Conservation (phyloP, 2,888 invertebrate genomes). For the Amiota communis region DNA sequence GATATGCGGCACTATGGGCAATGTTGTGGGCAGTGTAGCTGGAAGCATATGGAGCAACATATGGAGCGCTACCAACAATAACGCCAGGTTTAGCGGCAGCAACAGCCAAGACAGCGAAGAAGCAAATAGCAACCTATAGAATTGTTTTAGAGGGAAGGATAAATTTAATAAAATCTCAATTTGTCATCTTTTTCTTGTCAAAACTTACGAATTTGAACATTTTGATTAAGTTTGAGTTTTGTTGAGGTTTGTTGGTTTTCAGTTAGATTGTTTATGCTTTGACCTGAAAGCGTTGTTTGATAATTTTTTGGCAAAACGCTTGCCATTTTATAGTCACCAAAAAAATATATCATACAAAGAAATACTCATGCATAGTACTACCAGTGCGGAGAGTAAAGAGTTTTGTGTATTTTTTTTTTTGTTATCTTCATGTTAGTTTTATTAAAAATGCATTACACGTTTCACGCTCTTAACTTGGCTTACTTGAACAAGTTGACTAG, state of each 20-base stretch:
- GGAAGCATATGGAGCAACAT: slow-evolving; percentile 68
- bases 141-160: background rate
- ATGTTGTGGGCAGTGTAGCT: slow-evolving; percentile 60
- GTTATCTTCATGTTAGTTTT: slow-evolving; percentile 23
- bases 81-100: slow-evolving; percentile 60
- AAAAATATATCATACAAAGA: background rate
- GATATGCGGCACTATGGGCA: slow-evolving; percentile 65
- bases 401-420: slow-evolving; percentile 7
- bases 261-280: slow-evolving; percentile 47
- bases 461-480: slow-evolving; percentile 23
- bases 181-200: background rate
- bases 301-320: slow-evolving; percentile 33
- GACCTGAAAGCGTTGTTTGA: slow-evolving; percentile 57
- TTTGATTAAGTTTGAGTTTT: slow-evolving; percentile 36
- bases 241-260: slow-evolving; percentile 21
- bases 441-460: slow-evolving; percentile 57
- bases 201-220: slow-evolving; percentile 62
- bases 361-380: slow-evolving; percentile 4
- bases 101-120: slow-evolving; percentile 63
- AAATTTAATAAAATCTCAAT: background rate
- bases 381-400: slow-evolving; percentile 46
- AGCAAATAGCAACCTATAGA: slow-evolving; percentile 63
- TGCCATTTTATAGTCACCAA: slow-evolving; percentile 47
- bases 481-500: no score
- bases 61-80: slow-evolving; percentile 64